These are phyloP conservation scores for Patagioenas fasciata DNA, from an alignment of 2,113 vertebrate species.

Conservation along the genomic window DNA sequence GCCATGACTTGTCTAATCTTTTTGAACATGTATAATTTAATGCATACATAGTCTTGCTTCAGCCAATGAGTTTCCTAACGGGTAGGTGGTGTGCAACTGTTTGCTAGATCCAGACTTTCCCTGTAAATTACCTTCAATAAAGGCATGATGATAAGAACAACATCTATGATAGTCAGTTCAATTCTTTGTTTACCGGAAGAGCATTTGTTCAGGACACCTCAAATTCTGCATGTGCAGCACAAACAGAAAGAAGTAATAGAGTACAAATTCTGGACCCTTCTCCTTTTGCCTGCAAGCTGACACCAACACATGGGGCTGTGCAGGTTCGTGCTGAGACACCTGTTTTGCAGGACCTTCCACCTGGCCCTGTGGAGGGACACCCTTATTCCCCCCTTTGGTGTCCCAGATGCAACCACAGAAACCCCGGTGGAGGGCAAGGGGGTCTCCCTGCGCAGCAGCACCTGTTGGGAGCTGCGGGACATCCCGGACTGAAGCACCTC, in stretches of 20 bases:
- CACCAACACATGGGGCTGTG: rapidly evolving
- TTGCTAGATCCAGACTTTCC: not conserved
- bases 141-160: not conserved
- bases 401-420: not conserved
- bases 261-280: not conserved
- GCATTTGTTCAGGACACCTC: not conserved
- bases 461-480: rapidly evolving
- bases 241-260: not conserved
- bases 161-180: not conserved
- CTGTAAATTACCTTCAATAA: not conserved
- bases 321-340: not conserved
- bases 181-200: not conserved
- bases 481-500: rapidly evolving
- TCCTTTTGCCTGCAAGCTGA: not conserved
- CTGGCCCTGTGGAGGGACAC: no score
- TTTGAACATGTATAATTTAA: not conserved
- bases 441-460: rapidly evolving
- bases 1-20: not conserved
- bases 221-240: not conserved
- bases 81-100: not conserved
- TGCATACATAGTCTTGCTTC: not conserved
- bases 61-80: not conserved
- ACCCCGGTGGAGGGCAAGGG: not conserved
- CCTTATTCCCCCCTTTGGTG: not conserved
- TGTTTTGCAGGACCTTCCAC: not conserved